Percentiles rank a stretch among this genome's conserved stretches.
Conservation (phyloP, 2,113 vertebrate species). For the Labrus mixtus region DNA sequence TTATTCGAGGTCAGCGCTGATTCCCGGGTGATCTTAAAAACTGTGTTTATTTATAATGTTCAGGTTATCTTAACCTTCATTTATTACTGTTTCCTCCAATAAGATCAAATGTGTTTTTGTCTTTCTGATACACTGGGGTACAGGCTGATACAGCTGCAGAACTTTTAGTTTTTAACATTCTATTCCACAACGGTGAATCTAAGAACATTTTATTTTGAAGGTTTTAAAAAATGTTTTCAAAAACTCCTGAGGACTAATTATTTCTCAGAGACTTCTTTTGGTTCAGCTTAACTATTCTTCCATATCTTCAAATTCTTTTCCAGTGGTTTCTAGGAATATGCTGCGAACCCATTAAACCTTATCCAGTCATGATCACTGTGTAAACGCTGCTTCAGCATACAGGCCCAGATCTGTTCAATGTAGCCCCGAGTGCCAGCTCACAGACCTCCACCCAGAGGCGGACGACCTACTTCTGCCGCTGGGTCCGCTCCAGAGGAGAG, state of each 20-base stretch:
- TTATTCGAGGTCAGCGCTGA: not conserved
- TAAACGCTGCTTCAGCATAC: conserved; percentile 28
- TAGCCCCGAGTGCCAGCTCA: conserved; percentile 55
- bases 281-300: no score
- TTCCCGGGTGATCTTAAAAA: not conserved
- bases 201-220: no score
- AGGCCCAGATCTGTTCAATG: conserved; percentile 58
- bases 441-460: conserved; percentile 55
- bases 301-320: no score
- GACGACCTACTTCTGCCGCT: conserved; percentile 76
- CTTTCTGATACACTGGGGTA: not conserved
- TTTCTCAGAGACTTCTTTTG: no score
- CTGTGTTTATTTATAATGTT: not conserved
- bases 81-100: conserved; percentile 10
- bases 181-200: no score
- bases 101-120: conserved; percentile 3
- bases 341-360: conserved; percentile 21
- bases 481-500: conserved; percentile 66
- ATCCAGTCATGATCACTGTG: conserved; percentile 35
- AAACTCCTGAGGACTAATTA: no score
- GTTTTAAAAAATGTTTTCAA: no score
- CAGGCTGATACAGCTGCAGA: conserved; percentile 32
- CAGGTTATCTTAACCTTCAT: not conserved
- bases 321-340: conserved; percentile 8
- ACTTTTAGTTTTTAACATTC: conserved; percentile 22